Base-by-base conservation (phyloP, 2,888 invertebrate genomes). In the Macrosiphum euphorbiae region DNA sequence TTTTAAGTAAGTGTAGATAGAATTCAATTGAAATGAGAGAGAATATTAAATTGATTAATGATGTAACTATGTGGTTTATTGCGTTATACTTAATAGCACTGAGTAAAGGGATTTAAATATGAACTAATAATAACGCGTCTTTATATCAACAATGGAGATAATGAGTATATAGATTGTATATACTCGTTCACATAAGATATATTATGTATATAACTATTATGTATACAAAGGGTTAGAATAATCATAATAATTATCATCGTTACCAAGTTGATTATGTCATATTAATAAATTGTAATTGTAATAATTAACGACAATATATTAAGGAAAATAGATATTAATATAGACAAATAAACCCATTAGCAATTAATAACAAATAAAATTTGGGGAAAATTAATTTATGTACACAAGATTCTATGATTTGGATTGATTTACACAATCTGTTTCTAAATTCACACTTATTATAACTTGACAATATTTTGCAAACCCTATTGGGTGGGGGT, bases 21-120 rank as follows among this genome's bases (percentile, higher is more conserved):
- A 89, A 58, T 41, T 4, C 24, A 28, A 61, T 44, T 89, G 58
- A 89, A 89, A 61, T 61, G 16, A 28, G 28, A 89, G 28, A 89
- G 58, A 58, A 58, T 89, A 89, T 61, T 28, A 55, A 88, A 88
- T 58, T 88, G 58, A 58, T 44, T 61, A 89, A 58, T 58, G 58
- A 89, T 28, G 58, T 89, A 16, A 55, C 24, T 28, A 41, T 41
- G 58, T 44, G 58, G 58, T 89, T 58, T 41, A 28, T 89, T 61
- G 58, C 26, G 41, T 28, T 16, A 24, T 41, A 8, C 78, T 78
- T 78, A 78, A 78, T 89, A 26, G 58, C 44, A 61, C 28, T 44
- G 28, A 61, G 58, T 10, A 89, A 89, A 89, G 58, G 88, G 44
- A 88, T 88, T 88, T 88, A 88, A 88, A 88, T 88, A 61, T 44